Conservation (phyloP, 2,797 vertebrate species). For the Mallotus villosus region DNA sequence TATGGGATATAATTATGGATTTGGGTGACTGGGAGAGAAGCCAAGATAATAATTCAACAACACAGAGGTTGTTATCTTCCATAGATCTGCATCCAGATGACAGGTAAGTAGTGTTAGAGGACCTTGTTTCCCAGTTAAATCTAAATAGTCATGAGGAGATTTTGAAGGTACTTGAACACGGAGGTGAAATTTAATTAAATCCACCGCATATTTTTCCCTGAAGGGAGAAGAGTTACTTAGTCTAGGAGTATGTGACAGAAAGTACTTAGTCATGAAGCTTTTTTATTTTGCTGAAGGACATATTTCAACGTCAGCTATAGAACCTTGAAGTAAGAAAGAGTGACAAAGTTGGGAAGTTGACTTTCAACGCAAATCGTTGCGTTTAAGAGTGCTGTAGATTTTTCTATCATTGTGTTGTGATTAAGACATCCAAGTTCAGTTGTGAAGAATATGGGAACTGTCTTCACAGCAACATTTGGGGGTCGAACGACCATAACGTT, state of each 20-base stretch:
- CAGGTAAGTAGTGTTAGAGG: neutral
- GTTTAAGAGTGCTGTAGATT: neutral
- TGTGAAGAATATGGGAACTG: too few species aligned
- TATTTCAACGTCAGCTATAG: neutral
- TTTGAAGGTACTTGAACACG: slow-evolving; percentile 9
- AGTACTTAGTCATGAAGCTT: neutral
- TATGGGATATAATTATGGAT: slow-evolving; percentile 42
- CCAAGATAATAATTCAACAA: slow-evolving; percentile 45
- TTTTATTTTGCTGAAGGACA: neutral
- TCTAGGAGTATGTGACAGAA: neutral
- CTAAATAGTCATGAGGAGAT: slow-evolving; percentile 5
- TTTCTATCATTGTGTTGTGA: too few species aligned
- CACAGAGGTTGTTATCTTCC: slow-evolving; percentile 25
- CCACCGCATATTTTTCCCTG: neutral
- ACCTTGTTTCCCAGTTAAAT: slow-evolving; percentile 17
- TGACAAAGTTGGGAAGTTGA: neutral
- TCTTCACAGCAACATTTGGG: too few species aligned
- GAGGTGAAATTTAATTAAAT: neutral
- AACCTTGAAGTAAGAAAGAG: neutral
- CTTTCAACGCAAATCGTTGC: neutral
- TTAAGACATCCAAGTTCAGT: too few species aligned
- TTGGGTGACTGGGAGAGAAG: slow-evolving; percentile 35
- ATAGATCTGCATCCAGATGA: slow-evolving; percentile 6
- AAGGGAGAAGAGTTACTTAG: slow-evolving; percentile 6
- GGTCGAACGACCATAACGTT: too few species aligned